phyloP scores from a whole-genome alignment of 1,140 invertebrate genomes.

The Listronotus bonariensis region DNA sequence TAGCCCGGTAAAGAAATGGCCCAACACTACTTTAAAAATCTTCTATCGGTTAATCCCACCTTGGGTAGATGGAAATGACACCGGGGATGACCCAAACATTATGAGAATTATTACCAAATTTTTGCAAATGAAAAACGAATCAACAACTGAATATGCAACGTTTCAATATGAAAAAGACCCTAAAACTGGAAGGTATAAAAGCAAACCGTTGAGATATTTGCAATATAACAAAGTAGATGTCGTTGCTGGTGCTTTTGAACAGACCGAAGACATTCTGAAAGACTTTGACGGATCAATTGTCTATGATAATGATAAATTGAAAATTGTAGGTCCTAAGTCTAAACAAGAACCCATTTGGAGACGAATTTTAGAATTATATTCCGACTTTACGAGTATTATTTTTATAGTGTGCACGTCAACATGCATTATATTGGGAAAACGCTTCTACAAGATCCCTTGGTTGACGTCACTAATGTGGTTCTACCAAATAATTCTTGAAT shows the following conservation, averaged over 20 bases:
- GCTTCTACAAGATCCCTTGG: neutral
- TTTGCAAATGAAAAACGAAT: neutral
- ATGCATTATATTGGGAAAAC: neutral
- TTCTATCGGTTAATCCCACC: neutral
- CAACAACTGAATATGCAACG: neutral
- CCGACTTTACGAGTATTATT: neutral
- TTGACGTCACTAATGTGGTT: neutral
- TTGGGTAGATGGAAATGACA: neutral
- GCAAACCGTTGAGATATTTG: neutral
- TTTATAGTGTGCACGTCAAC: neutral
- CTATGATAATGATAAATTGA: neutral
- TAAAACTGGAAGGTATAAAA: neutral
- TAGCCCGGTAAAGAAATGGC: constrained; percentile 5
- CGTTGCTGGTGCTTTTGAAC: neutral
- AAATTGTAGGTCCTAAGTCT: neutral
- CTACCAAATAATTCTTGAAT: neutral
- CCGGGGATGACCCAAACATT: neutral
- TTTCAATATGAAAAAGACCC: constrained; percentile 4
- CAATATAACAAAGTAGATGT: neutral
- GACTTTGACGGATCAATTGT: neutral
- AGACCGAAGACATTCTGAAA: neutral
- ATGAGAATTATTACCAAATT: neutral
- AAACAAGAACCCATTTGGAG: neutral
- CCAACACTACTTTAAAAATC: neutral
- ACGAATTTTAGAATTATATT: constrained; percentile 3